Evolutionary conservation across 1,140 invertebrate genomes (phyloP), one percentile per base, ranked within the genome.

Genomic region (Atta texana): DNA sequence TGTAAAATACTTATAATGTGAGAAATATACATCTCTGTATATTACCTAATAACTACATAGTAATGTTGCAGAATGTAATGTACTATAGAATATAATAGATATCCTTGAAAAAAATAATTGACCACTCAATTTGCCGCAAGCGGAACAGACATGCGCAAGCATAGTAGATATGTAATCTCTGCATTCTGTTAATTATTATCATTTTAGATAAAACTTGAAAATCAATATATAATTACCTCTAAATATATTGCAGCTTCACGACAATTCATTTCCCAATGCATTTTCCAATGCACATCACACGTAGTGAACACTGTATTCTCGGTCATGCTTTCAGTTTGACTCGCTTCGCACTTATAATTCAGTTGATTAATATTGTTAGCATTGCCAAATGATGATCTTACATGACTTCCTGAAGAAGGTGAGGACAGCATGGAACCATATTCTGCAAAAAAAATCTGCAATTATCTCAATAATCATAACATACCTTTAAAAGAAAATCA

Each of bases 171-270:
- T 28, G 16, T 44, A 34, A 44, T 69, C 5, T n/a, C 28, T 69
- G 12, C 31, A 12, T 34, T 39, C 21, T 61, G 57, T 34, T 51
- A 31, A 51, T 7, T 55, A 12, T 21, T 28, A 28, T 64, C 71
- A 21, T 21, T 69, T 68, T 34, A 71, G 69, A 53, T 51, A 44
- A 44, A 7, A 12, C 0, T 24, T 81, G 1, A 7, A 28, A 44
- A 77, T 71, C 16, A 51, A 63, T n/a, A 12, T 24, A 61, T 18
- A 64, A 77, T 92, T 94, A 97, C 97, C 95, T 98, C 97, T 91
- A 98, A 95, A 95, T 97, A 98, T 92, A 98, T 98, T 72, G 98
- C 97, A 63, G 98, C 98, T 93, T 98, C 98, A 92, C 98, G 97
- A 94, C 98, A 98, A 94, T 98, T 98, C 96, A 98, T 97, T 93